Evolutionary conservation across 2,888 invertebrate genomes (phyloP), one percentile per base, ranked within the genome.

Genomic region (Shargacucullia verbasci): DNA sequence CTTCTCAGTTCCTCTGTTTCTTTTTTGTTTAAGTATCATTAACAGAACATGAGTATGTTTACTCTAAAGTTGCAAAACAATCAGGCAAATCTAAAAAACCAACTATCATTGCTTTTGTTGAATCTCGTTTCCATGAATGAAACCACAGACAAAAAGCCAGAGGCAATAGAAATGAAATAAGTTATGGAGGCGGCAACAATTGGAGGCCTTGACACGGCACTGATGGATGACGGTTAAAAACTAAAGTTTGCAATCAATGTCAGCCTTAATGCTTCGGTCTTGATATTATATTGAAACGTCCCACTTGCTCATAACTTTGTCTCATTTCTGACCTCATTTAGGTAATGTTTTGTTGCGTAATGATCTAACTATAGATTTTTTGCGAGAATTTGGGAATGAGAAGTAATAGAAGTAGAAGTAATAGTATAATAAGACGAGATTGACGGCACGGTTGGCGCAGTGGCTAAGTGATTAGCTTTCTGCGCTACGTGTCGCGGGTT

Each of bases 181-280:
- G 25, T 46, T 34, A 49, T 20, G 58, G 55, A 55, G 55, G 62
- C 57, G 46, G 40, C 15, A 55, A 70, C 60, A 67, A 62, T 60
- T 29, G 34, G 0, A 25, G 72, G 72, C 81, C 80, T 80, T 80
- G 80, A 80, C 78, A 74, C 48, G 57, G 35, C 63, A 68, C 67
- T 76, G 75, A 71, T 55, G 57, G 59, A 58, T 67, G 72, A 40
- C 59, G 49, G 60, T 27, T 54, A 50, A 40, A 31, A 46, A 58
- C 43, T 13, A 40, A n/a, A 60, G 53, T 35, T 29, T 48, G 59
- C 45, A 53, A 61, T 64, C 70, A 78, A 68, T 75, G 71, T 61
- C 73, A 67, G 38, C 62, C 61, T 52, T 76, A 78, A 63, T 53
- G 59, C 53, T 59, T 50, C 35, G 37, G 38, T 38, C 35, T 69